These are phyloP conservation scores for Silurus asotus DNA, from an alignment of 2,113 vertebrate species.

Conservation along the genomic window DNA sequence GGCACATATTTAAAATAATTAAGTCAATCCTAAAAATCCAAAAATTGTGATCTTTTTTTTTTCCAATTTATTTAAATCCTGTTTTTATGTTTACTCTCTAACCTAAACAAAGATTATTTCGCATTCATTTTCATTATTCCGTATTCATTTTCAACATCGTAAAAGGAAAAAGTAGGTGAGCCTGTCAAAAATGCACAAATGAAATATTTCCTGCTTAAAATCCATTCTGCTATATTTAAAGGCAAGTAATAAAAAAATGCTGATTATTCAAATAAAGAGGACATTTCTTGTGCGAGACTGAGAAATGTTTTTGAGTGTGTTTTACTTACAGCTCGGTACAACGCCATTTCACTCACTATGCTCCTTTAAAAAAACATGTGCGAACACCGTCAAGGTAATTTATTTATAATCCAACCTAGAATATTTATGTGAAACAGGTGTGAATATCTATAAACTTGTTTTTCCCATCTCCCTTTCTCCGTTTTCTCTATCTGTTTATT, in stretches of 20 bases:
- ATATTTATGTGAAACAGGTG: conserved; percentile 42
- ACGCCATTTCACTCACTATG: background rate
- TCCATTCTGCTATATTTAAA: background rate
- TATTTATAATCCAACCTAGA: conserved; percentile 31
- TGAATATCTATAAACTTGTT: conserved; percentile 45
- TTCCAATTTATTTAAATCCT: background rate
- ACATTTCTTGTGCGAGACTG: background rate
- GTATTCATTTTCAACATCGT: background rate
- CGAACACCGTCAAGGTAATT: conserved; percentile 3
- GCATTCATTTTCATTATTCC: background rate
- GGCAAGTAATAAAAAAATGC: background rate
- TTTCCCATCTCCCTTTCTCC: conserved; percentile 11
- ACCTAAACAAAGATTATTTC: background rate
- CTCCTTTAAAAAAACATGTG: background rate
- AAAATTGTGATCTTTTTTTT: background rate
- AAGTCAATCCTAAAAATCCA: background rate
- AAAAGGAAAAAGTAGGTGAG: background rate
- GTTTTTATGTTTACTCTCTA: background rate
- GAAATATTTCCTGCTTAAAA: background rate
- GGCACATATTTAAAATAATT: background rate
- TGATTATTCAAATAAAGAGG: background rate
- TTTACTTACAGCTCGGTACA: background rate
- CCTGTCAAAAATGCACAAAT: background rate
- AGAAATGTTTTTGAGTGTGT: background rate
- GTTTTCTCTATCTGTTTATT: conserved; percentile 33